Conservation (phyloP, 2,113 vertebrate species). For the Procapra przewalskii region DNA sequence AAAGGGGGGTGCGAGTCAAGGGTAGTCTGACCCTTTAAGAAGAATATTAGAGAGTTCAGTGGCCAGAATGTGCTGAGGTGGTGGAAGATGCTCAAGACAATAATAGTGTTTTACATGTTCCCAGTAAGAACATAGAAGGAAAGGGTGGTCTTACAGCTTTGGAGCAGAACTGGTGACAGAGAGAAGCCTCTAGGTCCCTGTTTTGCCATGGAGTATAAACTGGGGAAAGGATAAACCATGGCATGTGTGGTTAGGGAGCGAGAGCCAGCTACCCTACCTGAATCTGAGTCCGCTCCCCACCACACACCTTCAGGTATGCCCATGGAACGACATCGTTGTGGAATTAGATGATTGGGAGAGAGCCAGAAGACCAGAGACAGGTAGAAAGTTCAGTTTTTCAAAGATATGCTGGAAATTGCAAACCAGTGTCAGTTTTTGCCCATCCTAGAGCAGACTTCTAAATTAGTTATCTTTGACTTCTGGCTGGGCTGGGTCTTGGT, state of each 20-base stretch:
- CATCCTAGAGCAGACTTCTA: background rate
- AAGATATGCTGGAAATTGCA: background rate
- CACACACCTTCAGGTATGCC: background rate
- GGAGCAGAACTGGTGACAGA: background rate
- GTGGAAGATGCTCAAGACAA: background rate
- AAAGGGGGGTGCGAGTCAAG: background rate
- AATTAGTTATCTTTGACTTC: background rate
- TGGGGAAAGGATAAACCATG: background rate
- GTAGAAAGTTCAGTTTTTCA: background rate
- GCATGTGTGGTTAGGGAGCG: background rate
- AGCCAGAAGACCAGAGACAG: background rate
- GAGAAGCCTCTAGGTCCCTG: background rate
- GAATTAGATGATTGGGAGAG: background rate
- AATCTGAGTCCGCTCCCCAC: background rate
- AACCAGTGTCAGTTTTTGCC: background rate
- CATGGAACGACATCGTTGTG: background rate
- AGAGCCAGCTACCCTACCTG: background rate
- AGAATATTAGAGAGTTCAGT: background rate
- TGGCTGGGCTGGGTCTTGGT: background rate
- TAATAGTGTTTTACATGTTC: background rate
- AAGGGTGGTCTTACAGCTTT: background rate
- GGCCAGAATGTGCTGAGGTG: conserved; percentile 5
- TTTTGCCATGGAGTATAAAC: background rate
- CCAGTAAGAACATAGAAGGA: background rate
- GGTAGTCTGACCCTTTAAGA: background rate